Evolutionary conservation across 2,113 vertebrate species (phyloP).

Genomic region (Vireo altiloquus): DNA sequence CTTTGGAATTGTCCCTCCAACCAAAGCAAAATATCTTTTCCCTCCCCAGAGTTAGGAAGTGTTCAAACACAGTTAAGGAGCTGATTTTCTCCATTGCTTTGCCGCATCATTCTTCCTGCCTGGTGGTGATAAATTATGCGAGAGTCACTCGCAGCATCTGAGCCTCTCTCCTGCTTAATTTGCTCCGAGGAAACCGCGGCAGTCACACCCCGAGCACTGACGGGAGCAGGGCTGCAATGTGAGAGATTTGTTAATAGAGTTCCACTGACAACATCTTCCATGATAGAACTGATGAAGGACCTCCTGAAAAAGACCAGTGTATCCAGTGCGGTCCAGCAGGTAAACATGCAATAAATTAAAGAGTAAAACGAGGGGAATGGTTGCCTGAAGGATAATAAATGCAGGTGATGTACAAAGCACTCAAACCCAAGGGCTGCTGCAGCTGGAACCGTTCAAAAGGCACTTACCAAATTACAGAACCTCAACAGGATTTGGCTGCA

Average conservation of each 20-base stretch:
- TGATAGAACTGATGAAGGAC: background rate
- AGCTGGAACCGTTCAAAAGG: constrained; percentile 24
- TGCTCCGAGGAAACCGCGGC: background rate
- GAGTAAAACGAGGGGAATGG: background rate
- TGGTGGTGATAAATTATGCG: background rate
- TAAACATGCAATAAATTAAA: background rate
- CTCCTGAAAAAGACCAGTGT: background rate
- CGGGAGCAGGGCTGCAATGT: background rate
- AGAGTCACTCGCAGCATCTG: background rate
- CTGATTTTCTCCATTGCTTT: background rate
- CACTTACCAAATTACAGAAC: background rate
- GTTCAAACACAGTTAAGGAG: background rate
- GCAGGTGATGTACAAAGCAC: background rate
- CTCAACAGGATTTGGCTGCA: background rate
- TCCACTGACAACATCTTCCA: background rate
- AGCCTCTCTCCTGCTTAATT: background rate
- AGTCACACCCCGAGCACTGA: background rate
- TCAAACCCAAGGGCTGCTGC: background rate
- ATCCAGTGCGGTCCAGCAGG: background rate
- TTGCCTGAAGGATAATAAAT: background rate
- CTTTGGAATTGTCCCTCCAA: background rate
- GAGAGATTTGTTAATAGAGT: background rate
- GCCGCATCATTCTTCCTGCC: background rate
- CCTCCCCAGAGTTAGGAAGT: background rate
- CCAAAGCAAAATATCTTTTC: background rate